Evolutionary conservation across 2,888 invertebrate species (phyloP).

Genomic region (Acrobasis consociella): DNA sequence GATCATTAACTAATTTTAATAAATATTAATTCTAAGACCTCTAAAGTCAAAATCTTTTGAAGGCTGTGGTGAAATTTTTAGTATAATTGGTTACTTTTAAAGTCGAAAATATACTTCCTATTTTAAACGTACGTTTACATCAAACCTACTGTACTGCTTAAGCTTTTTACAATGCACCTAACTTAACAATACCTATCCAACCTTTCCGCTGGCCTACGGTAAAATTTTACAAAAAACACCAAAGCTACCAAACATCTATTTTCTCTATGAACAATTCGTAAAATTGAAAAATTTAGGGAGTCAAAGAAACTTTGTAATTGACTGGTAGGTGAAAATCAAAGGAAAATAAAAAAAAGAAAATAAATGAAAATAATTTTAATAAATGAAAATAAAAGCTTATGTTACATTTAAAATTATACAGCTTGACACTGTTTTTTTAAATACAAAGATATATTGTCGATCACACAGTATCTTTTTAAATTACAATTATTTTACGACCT

Average conservation of each 20-base stretch:
- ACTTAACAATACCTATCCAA: too few relatives aligned
- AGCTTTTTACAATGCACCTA: too few relatives aligned
- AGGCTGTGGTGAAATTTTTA: too few relatives aligned
- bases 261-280: constrained; percentile 48
- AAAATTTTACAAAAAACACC: constrained; percentile 26
- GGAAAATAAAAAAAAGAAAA: constrained; percentile 49
- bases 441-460: constrained; percentile 60
- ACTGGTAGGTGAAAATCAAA: constrained; percentile 67
- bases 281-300: constrained; percentile 83
- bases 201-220: neutral
- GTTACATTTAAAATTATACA: constrained; percentile 33
- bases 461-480: constrained; percentile 53
- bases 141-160: too few relatives aligned
- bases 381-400: constrained; percentile 43
- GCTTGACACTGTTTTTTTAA: constrained; percentile 34
- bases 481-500: constrained; percentile 37
- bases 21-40: too few relatives aligned
- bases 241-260: constrained; percentile 33
- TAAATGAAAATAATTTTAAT: constrained; percentile 52
- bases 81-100: too few relatives aligned
- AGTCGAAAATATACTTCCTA: too few relatives aligned
- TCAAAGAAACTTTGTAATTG: constrained; percentile 72
- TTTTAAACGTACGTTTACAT: too few relatives aligned
- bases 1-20: too few relatives aligned
- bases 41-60: too few relatives aligned